Evolutionary conservation across 2,888 invertebrate species (phyloP), one percentile per base, ranked within the genome.

Genomic region (Lasioglossum villosulum): DNA sequence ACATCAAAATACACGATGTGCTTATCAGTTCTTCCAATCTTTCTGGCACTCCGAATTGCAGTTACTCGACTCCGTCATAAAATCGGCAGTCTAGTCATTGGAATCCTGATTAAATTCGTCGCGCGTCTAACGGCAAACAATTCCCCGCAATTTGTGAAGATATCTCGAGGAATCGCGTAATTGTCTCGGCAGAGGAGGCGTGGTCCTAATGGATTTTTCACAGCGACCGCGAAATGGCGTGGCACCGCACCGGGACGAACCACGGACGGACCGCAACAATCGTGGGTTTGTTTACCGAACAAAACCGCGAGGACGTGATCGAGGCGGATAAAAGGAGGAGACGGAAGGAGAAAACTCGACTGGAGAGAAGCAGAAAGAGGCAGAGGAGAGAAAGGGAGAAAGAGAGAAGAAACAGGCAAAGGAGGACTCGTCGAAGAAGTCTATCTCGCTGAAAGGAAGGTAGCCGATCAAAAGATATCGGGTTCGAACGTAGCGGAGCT

Each of bases 171-270:
- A 10, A n/a, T 10, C 16, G 37, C n/a, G 30, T 19, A 48, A 52
- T 14, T 37, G 86, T 77, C 45, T 74, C 76, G 68, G 80, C 86
- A 84, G 77, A 86, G 39, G 75, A 86, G 27, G 89, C 90, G 68
- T 80, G 88, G 86, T 23, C 23, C 66, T 92, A 93, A 93, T 93
- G 92, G 91, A 93, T 93, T 93, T 92, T 90, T 91, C 92, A 92
- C 90, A 89, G 88, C 80, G 86, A 88, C 84, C 87, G 74, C 76
- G 83, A 87, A 74, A 90, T 86, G 72, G 86, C 88, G 86, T 82
- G 86, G 73, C 81, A 78, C 75, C 66, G 14, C 48, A 52, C 23
- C 48, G 52, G 56, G 52, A 34, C 63, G 75, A 86, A 63, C 83
- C 86, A 74, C 27, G 48, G 66, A 77, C 85, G 82, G 79, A 78